Evolutionary conservation across 2,888 invertebrate genomes (phyloP), one percentile per base, ranked within the genome.

Genomic region (Drosophila incognita): DNA sequence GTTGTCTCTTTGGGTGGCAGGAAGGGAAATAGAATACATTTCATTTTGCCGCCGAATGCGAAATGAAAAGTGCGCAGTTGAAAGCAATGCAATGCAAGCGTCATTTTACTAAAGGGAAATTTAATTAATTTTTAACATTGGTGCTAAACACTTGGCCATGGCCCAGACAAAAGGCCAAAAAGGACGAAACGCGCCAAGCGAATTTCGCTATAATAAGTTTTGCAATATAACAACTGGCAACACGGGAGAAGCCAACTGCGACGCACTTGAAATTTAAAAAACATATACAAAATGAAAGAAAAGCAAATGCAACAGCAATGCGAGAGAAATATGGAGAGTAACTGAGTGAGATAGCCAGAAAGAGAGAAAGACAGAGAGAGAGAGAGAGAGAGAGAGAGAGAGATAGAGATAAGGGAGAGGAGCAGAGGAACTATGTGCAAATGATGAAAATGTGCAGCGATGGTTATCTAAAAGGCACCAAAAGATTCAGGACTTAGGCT

Each of bases 101-200:
- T 42, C 49, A 63, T 73, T 61, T 54, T 42, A 52, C 31, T 7
- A 24, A 56, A 74, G 62, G 68, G 31, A 80, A 74, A 76, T 87
- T 90, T 87, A 89, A 87, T 87, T 87, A 89, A 87, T 89, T 78
- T 83, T 84, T 74, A 78, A 82, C 77, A 72, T 79, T 82, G 78
- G 75, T 56, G 69, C 74, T 75, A 80, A 87, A 76, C 84, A 87
- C 81, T 83, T 74, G 68, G 68, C 48, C 69, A 57, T 57, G 49
- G 70, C 49, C 68, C 58, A 62, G 75, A 73, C 70, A 68, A 83
- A 70, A 72, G 64, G 63, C 58, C 59, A 72, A 71, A 51, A 49
- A 24, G 51, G 46, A 29, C 10, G 51, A 40, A 40, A 31, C 57
- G 40, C 27, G 40, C 31, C 53, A 35, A 56, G 29, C 61, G 48